These are phyloP conservation scores for Cricetomys ansorgei DNA, from an alignment of 2,113 vertebrate genomes.

Conservation along the genomic window DNA sequence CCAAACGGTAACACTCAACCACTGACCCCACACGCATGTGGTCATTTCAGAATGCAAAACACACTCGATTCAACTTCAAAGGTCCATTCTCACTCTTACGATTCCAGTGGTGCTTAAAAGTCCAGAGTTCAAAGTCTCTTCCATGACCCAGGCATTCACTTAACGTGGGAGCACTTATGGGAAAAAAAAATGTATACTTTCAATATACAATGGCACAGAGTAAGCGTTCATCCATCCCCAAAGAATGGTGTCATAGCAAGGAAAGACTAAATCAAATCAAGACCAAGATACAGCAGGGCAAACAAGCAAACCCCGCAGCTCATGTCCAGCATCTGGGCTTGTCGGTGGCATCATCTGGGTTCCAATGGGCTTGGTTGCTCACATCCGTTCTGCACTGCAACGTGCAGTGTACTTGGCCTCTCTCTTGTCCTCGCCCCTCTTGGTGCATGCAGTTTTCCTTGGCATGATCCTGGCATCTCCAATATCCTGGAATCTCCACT, in stretches of 20 bases:
- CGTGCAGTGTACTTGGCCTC: no score
- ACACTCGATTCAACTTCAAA: background rate
- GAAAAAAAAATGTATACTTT: no score
- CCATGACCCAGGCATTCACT: background rate
- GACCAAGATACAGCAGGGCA: background rate
- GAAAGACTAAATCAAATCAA: background rate
- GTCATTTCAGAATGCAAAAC: background rate
- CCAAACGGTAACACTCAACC: background rate
- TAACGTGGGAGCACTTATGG: background rate
- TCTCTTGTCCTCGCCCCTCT: background rate
- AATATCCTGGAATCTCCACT: background rate
- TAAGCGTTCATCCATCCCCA: background rate
- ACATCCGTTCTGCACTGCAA: no score
- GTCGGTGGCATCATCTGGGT: background rate
- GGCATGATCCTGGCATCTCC: background rate
- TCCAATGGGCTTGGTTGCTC: background rate
- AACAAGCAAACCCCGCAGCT: background rate
- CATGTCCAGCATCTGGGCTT: background rate
- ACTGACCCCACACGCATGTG: no score
- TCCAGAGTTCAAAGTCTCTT: background rate
- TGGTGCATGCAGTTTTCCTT: background rate
- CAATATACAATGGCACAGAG: background rate
- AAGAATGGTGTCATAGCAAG: background rate
- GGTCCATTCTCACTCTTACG: background rate
- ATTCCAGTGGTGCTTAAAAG: background rate